phyloP scores from a whole-genome alignment of 2,888 invertebrate species.

The Saturnia japonica region DNA sequence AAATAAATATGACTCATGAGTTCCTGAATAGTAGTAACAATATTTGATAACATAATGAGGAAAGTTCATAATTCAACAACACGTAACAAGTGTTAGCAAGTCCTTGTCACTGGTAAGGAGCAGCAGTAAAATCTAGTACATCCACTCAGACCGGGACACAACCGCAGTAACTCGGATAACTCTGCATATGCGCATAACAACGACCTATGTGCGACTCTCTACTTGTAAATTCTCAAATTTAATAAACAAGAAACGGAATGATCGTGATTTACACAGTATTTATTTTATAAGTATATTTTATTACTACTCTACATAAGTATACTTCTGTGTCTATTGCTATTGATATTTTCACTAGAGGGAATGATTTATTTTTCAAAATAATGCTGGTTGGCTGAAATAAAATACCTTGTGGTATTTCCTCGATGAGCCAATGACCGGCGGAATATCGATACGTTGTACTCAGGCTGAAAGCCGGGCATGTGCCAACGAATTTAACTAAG shows the following conservation, averaged over 20 bases:
- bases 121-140: slow-evolving; percentile 17
- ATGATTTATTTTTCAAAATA: too few species aligned
- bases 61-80: slow-evolving; percentile 12
- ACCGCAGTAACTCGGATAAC: slow-evolving; percentile 4
- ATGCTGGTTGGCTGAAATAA: too few species aligned
- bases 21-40: neutral
- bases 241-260: neutral
- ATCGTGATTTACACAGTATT: too few species aligned
- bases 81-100: neutral
- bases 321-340: too few species aligned
- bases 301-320: too few species aligned
- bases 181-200: slow-evolving; percentile 19
- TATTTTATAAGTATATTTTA: too few species aligned
- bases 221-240: neutral
- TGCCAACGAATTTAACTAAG: too few species aligned
- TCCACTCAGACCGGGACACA: slow-evolving; percentile 9
- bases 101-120: slow-evolving; percentile 14
- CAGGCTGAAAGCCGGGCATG: too few species aligned
- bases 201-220: slow-evolving; percentile 7
- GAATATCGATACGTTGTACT: too few species aligned
- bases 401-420: too few species aligned
- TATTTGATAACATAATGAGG: neutral
- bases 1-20: neutral
- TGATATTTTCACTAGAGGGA: too few species aligned
- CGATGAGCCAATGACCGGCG: too few species aligned